Conservation (phyloP, 2,113 vertebrate species). For the Romanogobio albipinnatus region DNA sequence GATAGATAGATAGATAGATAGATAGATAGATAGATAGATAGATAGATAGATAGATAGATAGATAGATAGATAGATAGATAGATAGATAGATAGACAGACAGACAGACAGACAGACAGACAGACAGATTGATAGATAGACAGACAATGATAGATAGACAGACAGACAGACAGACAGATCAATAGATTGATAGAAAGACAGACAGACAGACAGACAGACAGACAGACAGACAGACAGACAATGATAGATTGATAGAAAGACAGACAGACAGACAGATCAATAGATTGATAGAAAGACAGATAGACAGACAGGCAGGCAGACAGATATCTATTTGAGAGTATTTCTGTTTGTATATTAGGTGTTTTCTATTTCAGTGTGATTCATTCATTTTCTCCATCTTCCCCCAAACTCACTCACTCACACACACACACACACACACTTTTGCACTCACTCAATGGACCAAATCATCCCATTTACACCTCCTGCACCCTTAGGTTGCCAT, state of each 20-base stretch:
- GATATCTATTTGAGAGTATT: no score
- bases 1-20: no score
- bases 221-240: neutral
- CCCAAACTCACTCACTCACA: neutral
- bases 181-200: neutral
- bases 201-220: neutral
- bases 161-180: no score
- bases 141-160: no score
- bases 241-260: neutral
- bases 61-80: no score
- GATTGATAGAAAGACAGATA: neutral
- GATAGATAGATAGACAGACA: no score
- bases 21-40: no score
- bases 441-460: slow-evolving; percentile 66
- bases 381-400: slow-evolving; percentile 1
- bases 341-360: neutral
- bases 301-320: neutral
- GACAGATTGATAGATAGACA: no score
- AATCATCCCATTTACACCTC: slow-evolving; percentile 72
- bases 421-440: slow-evolving; percentile 44
- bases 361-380: neutral
- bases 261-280: neutral
- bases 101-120: no score
- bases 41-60: no score
- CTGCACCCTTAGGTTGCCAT: slow-evolving; percentile 70